Evolutionary conservation across 2,888 invertebrate genomes (phyloP), one percentile per base, ranked within the genome.

Genomic region (Ichneumoninae sp.): DNA sequence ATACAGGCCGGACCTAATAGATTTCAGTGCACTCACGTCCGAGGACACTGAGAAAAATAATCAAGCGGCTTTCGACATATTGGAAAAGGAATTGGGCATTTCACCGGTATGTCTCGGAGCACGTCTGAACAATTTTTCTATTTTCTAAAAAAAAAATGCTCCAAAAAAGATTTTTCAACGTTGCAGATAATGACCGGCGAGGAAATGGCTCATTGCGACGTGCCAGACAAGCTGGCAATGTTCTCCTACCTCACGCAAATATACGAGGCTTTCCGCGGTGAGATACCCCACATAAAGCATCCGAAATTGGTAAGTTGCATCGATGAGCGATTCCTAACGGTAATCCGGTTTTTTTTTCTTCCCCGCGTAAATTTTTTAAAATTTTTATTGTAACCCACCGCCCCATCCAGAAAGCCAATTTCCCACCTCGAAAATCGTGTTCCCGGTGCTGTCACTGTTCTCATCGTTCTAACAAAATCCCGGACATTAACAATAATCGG

Each of bases 1-100:
- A 86, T 99, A 98, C 95, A 95, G 98, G 83, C 99, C 99, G 2
- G 98, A 98, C 94, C 95, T 99, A 89, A 95, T 98, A 88, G 97
- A 98, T 88, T 96, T 96, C 91, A 95, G 95, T 89, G 94, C 95
- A 74, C 94, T 97, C 69, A 95, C 95, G 89, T 95, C 96, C 78
- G 95, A 95, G 88, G 96, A 96, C 85, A 94, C 96, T 3, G 95
- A 95, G 47, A 95, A 96, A 87, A 96, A 97, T 91, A 97, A 98
- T 92, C 96, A 97, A 89, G 93, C 96, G 83, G 98, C 98, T n/a
- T 98, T 98, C 93, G 96, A 97, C 91, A 95, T 97, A 76, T 95
- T 98, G 69, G 97, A 98, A 88, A 96, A 96, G 85, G 98, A 98
- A 94, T 95, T 98, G 88, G 97, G 97, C 94, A 95, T 96, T 88